Conservation (phyloP, 2,888 invertebrate genomes). For the Coremacera marginata region DNA sequence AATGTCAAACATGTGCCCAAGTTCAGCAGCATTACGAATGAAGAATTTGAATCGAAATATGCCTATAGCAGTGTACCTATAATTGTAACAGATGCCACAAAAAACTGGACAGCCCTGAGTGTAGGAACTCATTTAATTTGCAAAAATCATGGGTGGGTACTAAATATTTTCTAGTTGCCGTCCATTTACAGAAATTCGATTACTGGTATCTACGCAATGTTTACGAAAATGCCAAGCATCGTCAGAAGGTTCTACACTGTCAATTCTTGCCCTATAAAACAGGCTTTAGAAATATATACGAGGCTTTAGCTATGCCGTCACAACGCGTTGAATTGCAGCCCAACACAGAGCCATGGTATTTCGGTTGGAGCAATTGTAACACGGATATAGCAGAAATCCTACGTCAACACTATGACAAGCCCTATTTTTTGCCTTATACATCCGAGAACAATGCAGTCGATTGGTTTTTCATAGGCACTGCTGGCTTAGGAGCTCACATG, state of each 20-base stretch:
- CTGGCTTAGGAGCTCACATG: conserved; percentile 94
- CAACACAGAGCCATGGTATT: conserved; percentile 73
- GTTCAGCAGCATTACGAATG: conserved; percentile 76
- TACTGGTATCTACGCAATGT: conserved; percentile 86
- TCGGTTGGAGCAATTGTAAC: conserved; percentile 94
- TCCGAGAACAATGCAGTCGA: conserved; percentile 92
- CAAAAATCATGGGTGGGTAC: no score
- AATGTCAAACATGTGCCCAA: conserved; percentile 76
- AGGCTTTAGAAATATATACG: conserved; percentile 80
- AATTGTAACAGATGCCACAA: conserved; percentile 85
- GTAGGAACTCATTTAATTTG: no score
- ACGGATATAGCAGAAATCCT: conserved; percentile 82
- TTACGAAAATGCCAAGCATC: conserved; percentile 75
- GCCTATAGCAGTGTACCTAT: conserved; percentile 86
- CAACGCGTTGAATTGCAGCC: conserved; percentile 73
- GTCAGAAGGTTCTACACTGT: conserved; percentile 76
- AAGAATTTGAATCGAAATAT: conserved; percentile 79
- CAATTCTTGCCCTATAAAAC: conserved; percentile 96
- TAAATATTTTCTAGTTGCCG: no score
- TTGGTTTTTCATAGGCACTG: conserved; percentile 98
- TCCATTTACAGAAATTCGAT: conserved; percentile 74
- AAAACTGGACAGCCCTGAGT: conserved; percentile 83
- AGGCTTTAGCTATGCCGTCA: conserved; percentile 85
- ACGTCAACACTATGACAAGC: conserved; percentile 82
- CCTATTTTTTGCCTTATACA: conserved; percentile 88